Percentiles rank a stretch among this genome's conserved stretches.
Conservation (phyloP, 2,797 vertebrate genomes). For the Ispidina picta region DNA sequence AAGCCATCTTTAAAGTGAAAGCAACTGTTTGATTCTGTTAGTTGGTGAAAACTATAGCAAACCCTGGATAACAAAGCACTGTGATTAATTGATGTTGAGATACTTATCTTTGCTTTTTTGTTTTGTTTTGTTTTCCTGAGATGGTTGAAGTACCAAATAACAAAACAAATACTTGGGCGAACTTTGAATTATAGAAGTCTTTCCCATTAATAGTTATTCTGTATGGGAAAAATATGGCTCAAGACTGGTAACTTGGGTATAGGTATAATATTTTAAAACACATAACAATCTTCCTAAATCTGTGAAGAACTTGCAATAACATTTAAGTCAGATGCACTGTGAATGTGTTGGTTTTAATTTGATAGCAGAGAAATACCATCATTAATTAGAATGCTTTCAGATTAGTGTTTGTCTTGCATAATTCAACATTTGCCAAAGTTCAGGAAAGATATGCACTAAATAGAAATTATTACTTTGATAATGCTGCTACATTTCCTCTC, state of each 20-base stretch:
- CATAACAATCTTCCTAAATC: not conserved
- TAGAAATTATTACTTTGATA: constrained; percentile 71
- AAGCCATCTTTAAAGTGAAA: constrained; percentile 61
- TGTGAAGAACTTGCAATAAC: not conserved
- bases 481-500: constrained; percentile 55
- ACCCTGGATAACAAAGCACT: constrained; percentile 29
- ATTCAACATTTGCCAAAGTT: constrained; percentile 71
- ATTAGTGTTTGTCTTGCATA: constrained; percentile 60
- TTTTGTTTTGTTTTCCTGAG: not conserved
- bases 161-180: not conserved
- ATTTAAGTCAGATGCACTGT: constrained; percentile 7
- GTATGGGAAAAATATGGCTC: not conserved
- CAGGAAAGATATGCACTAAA: constrained; percentile 56
- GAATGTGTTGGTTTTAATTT: constrained; percentile 47
- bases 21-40: constrained; percentile 56
- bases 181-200: constrained; percentile 6
- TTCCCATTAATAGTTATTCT: constrained; percentile 16
- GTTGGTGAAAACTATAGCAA: constrained; percentile 37
- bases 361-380: constrained; percentile 52
- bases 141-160: constrained; percentile 25
- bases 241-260: not conserved
- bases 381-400: constrained; percentile 65
- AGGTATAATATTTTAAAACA: constrained; percentile 14
- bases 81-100: constrained; percentile 67
- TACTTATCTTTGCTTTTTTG: not conserved